Conservation (phyloP, 2,888 invertebrate species). For the Urechis unicinctus region DNA sequence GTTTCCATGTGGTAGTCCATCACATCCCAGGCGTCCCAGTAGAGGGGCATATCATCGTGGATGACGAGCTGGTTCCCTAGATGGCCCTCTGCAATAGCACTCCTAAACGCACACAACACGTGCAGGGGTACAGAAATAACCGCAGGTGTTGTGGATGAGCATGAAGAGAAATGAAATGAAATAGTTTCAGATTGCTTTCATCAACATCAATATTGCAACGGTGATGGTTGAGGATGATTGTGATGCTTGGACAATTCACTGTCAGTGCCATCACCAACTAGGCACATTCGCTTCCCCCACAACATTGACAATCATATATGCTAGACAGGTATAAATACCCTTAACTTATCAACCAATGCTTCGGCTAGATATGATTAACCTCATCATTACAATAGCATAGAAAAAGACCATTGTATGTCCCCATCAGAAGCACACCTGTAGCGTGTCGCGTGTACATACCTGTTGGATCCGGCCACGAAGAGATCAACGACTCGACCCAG, state of each 20-base stretch:
- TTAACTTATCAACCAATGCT: too few species aligned
- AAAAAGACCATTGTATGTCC: too few species aligned
- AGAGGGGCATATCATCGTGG: slow-evolving; percentile 55
- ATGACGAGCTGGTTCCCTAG: slow-evolving; percentile 51
- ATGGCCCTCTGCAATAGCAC: slow-evolving; percentile 24
- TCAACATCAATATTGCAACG: background rate
- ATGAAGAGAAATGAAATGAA: background rate
- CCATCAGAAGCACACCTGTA: too few species aligned
- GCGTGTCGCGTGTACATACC: slow-evolving; percentile 9
- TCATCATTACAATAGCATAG: too few species aligned
- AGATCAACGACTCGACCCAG: slow-evolving; percentile 25
- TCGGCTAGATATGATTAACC: too few species aligned
- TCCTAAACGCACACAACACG: slow-evolving; percentile 25
- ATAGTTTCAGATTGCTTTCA: background rate
- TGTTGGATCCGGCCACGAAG: background rate
- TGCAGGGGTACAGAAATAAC: background rate
- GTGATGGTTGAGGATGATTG: too few species aligned
- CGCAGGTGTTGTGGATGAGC: background rate
- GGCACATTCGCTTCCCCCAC: too few species aligned
- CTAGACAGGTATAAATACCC: too few species aligned
- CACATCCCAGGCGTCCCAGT: slow-evolving; percentile 58
- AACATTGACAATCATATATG: too few species aligned
- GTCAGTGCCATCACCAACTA: too few species aligned
- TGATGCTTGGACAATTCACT: too few species aligned
- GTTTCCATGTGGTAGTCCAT: slow-evolving; percentile 57